phyloP scores from a whole-genome alignment of 2,888 invertebrate species.

The Ceratothoa steindachneri region DNA sequence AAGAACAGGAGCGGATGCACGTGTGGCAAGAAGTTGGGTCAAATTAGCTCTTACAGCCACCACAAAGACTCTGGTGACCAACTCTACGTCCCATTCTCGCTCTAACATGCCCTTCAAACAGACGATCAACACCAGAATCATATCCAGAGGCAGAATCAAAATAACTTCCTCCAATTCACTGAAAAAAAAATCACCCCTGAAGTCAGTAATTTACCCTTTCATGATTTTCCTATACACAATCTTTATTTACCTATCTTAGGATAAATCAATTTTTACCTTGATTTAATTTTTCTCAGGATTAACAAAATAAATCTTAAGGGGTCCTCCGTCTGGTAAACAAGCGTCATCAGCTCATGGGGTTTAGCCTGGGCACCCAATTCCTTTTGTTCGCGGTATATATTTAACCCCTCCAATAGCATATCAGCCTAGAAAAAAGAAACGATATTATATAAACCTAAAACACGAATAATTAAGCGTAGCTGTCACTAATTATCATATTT shows the following conservation, averaged over 20 bases:
- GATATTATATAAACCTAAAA: conserved; percentile 25
- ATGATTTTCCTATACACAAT: background rate
- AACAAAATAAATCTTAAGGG: conserved; percentile 65
- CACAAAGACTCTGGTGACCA: conserved; percentile 69
- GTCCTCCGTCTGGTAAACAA: conserved; percentile 66
- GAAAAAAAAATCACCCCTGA: conserved; percentile 49
- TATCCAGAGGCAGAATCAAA: conserved; percentile 75
- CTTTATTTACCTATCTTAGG: background rate
- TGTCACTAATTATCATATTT: too few relatives aligned
- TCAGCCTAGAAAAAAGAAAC: conserved; percentile 61
- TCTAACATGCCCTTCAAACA: conserved; percentile 66
- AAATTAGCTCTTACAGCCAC: conserved; percentile 58
- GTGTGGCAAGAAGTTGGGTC: conserved; percentile 31
- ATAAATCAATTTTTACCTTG: conserved; percentile 61
- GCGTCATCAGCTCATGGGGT: conserved; percentile 78
- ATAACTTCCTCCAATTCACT: conserved; percentile 89
- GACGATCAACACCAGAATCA: conserved; percentile 72
- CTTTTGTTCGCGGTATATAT: conserved; percentile 65
- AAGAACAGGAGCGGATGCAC: conserved; percentile 22
- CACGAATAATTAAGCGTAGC: background rate
- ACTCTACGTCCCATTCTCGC: conserved; percentile 67
- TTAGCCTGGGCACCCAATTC: conserved; percentile 61
- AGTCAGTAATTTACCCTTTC: background rate
- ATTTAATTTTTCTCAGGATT: conserved; percentile 70
- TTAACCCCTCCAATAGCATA: conserved; percentile 82